phyloP scores from a whole-genome alignment of 2,113 vertebrate species.

The Tyrannus savana region DNA sequence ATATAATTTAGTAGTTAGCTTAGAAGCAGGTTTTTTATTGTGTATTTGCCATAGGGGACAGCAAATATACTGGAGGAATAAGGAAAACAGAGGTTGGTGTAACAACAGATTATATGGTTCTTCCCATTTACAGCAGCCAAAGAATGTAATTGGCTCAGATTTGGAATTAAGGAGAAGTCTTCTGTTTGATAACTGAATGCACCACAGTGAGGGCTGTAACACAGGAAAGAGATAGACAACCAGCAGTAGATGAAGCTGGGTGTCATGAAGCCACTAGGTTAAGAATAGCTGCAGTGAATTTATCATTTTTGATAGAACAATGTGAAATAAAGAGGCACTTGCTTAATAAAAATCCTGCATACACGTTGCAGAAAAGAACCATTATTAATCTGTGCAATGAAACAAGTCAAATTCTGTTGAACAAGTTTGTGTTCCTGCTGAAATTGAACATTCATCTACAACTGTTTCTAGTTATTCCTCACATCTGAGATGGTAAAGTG shows the following conservation, averaged over 20 bases:
- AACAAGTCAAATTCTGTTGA: neutral
- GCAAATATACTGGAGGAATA: neutral
- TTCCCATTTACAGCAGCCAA: neutral
- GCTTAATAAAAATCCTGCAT: neutral
- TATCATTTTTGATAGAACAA: neutral
- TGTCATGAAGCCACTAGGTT: neutral
- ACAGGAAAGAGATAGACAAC: neutral
- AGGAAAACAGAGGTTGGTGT: neutral
- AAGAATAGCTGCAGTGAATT: neutral
- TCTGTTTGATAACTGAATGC: neutral
- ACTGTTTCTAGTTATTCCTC: neutral
- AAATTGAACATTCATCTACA: neutral
- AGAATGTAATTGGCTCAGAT: neutral
- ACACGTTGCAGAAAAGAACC: neutral
- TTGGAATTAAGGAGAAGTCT: neutral
- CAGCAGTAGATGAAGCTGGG: neutral
- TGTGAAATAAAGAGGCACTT: neutral
- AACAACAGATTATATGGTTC: neutral
- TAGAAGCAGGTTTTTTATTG: neutral
- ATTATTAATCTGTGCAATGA: neutral
- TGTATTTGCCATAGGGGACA: neutral
- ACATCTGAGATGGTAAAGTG: neutral
- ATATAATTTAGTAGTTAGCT: neutral
- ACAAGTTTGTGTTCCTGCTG: neutral
- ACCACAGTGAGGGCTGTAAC: neutral